Evolutionary conservation across 1,140 invertebrate genomes (phyloP).

Genomic region (Paracyclopina nana): DNA sequence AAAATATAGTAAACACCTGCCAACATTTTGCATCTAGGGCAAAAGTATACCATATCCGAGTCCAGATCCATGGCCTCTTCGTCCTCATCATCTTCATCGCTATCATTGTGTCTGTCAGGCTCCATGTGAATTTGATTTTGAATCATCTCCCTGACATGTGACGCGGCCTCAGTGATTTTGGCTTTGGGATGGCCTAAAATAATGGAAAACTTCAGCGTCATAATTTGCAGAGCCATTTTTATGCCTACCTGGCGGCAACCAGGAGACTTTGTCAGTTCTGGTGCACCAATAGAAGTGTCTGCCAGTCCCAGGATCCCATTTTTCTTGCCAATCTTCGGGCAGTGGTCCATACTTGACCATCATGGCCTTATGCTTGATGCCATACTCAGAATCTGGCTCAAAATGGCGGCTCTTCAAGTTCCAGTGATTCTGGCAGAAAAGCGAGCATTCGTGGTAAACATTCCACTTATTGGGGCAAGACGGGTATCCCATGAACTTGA

Average conservation of each 20-base stretch:
- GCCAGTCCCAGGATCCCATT: constrained; percentile 67
- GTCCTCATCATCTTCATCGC: background rate
- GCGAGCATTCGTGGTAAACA: constrained; percentile 74
- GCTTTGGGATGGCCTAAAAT: constrained; percentile 3
- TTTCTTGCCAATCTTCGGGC: constrained; percentile 74
- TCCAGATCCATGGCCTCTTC: constrained; percentile 2
- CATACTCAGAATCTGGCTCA: constrained; percentile 43
- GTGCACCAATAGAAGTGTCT: constrained; percentile 89
- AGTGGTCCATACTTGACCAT: constrained; percentile 68
- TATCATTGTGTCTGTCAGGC: background rate
- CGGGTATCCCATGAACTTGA: constrained; percentile 32
- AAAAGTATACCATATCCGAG: constrained; percentile 1
- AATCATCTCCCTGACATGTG: background rate
- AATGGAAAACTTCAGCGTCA: no score
- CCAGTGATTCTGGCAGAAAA: constrained; percentile 74
- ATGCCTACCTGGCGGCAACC: constrained; percentile 72
- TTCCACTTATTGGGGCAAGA: constrained; percentile 93
- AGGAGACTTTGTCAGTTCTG: constrained; percentile 73
- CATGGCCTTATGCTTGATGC: constrained; percentile 49
- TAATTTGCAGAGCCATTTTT: no score
- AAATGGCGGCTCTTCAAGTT: constrained; percentile 47
- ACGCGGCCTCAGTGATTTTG: background rate
- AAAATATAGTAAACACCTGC: no score
- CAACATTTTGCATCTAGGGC: no score
- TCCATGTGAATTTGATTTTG: background rate